These are phyloP conservation scores for Parasteatoda lunata DNA, from an alignment of 2,888 invertebrate species.

Conservation along the genomic window DNA sequence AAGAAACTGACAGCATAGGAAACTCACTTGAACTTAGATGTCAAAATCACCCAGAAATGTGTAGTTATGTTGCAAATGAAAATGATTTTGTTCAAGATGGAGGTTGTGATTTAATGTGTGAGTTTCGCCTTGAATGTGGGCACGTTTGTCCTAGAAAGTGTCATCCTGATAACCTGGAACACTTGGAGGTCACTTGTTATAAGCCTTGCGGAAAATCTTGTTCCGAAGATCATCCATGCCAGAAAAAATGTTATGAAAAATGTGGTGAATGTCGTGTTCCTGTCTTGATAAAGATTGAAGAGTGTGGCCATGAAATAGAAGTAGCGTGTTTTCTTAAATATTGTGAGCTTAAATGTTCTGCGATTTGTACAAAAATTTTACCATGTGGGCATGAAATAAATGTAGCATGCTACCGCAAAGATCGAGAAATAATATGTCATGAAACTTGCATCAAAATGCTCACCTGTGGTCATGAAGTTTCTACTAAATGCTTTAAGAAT, in stretches of 20 bases:
- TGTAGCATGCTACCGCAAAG: neutral
- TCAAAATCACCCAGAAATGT: constrained; percentile 58
- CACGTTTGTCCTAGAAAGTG: constrained; percentile 73
- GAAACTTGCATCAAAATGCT: neutral
- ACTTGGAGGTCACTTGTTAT: constrained; percentile 33
- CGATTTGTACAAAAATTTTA: constrained; percentile 72
- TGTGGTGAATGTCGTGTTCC: constrained; percentile 41
- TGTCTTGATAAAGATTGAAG: constrained; percentile 38
- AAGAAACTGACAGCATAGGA: constrained; percentile 42
- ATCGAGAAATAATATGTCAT: neutral
- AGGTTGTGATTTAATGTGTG: constrained; percentile 73
- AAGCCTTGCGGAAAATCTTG: constrained; percentile 45
- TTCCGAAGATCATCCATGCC: constrained; percentile 38
- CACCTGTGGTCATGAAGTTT: neutral
- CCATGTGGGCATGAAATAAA: constrained; percentile 73
- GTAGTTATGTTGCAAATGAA: constrained; percentile 20
- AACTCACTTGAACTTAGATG: constrained; percentile 48
- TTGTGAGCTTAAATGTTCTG: constrained; percentile 69
- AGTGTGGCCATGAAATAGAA: constrained; percentile 66
- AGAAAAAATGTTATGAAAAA: constrained; percentile 46
- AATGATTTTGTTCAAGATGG: constrained; percentile 56
- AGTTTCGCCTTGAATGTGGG: constrained; percentile 73
- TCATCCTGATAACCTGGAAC: constrained; percentile 53
- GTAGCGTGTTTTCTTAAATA: constrained; percentile 49
- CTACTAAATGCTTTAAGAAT: neutral